phyloP scores from a whole-genome alignment of 2,888 invertebrate species.

The Protonemura montana region DNA sequence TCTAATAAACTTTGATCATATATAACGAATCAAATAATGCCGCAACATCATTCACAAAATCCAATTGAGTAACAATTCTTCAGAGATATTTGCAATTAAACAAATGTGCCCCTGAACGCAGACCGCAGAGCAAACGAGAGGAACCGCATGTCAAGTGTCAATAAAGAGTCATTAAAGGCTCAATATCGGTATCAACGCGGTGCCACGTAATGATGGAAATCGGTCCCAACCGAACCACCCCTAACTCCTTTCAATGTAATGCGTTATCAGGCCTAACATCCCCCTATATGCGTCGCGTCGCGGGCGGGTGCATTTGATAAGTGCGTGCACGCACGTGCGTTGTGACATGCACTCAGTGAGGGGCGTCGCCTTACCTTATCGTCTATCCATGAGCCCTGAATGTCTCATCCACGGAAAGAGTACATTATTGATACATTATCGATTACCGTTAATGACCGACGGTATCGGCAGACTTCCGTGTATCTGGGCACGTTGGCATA shows the following conservation, averaged over 20 bases:
- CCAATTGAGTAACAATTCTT: not conserved
- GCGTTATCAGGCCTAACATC: not conserved
- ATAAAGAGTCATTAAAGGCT: not conserved
- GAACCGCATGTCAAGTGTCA: not conserved
- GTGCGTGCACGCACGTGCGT: not conserved
- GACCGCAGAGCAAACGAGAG: not conserved
- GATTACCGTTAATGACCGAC: not conserved
- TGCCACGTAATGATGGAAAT: not conserved
- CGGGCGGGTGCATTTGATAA: not conserved
- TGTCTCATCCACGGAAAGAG: not conserved
- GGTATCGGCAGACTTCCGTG: not conserved
- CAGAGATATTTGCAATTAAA: not conserved
- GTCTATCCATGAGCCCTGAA: not conserved
- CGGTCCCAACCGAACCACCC: not conserved
- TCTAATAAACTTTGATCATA: conserved; percentile 7
- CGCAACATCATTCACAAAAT: not conserved
- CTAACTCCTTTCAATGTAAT: not conserved
- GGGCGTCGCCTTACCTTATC: not conserved
- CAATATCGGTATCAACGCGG: not conserved
- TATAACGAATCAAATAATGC: conserved; percentile 12
- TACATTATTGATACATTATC: conserved; percentile 12
- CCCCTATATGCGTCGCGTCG: not conserved
- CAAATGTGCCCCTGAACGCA: not conserved
- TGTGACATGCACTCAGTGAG: not conserved
- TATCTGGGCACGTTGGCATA: no score